phyloP scores from a whole-genome alignment of 2,888 invertebrate species.

The Parnassius mnemosyne region DNA sequence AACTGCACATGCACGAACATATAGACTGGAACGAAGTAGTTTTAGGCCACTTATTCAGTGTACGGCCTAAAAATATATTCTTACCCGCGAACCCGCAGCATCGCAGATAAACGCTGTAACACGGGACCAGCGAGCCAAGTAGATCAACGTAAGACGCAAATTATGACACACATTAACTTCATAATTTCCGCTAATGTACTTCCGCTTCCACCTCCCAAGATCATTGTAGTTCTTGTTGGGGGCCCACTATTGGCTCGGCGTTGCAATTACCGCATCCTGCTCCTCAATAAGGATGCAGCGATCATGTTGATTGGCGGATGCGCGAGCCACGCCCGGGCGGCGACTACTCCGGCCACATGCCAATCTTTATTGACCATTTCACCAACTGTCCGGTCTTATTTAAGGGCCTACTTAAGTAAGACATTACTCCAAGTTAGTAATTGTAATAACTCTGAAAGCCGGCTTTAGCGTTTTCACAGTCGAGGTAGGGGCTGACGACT shows the following conservation, averaged over 20 bases:
- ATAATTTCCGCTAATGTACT: neutral
- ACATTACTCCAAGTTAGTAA: no score
- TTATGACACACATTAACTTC: neutral
- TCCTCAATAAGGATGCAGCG: constrained; percentile 66
- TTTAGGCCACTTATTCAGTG: no score
- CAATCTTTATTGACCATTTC: constrained; percentile 34
- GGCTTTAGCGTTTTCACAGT: no score
- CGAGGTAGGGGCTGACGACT: no score
- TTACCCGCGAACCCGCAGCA: no score
- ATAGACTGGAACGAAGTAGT: no score
- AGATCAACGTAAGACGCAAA: no score
- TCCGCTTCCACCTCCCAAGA: constrained; percentile 1
- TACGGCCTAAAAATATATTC: no score
- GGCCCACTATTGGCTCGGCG: constrained; percentile 17
- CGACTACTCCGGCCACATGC: constrained; percentile 33
- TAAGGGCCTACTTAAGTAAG: neutral
- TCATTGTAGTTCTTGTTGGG: neutral
- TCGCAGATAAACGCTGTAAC: no score
- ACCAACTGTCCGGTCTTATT: neutral
- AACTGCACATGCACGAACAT: no score
- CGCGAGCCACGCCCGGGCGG: constrained; percentile 29
- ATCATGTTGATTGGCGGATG: constrained; percentile 61
- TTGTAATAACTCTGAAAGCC: no score
- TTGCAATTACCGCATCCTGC: constrained; percentile 52
- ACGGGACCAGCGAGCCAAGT: no score